Conservation (phyloP, 2,888 invertebrate genomes). For the Lepetodrilus schrolli region DNA sequence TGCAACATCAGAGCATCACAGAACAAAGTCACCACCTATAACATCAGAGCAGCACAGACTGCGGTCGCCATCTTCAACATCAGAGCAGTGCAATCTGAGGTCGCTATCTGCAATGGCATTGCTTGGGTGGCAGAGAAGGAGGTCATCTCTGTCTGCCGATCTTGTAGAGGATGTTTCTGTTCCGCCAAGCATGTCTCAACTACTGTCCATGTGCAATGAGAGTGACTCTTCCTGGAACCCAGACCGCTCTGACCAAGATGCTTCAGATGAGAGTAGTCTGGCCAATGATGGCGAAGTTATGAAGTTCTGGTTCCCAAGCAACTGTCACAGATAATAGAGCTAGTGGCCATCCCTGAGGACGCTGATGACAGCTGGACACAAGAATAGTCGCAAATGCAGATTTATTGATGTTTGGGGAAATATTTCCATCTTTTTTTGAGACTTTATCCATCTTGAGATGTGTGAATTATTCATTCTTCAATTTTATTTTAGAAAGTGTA, state of each 20-base stretch:
- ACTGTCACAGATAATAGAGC: constrained; percentile 50
- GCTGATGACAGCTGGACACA: constrained; percentile 56
- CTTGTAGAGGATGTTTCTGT: constrained; percentile 32
- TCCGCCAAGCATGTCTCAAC: constrained; percentile 32
- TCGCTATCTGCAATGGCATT: no score
- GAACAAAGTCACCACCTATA: no score
- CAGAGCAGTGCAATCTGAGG: no score
- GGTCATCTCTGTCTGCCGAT: not conserved
- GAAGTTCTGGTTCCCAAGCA: constrained; percentile 55
- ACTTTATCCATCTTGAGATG: no score
- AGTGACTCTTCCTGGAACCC: constrained; percentile 41
- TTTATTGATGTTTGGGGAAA: no score
- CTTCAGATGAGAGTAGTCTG: constrained; percentile 39
- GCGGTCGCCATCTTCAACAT: no score
- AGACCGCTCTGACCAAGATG: constrained; percentile 31
- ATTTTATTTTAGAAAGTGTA: no score
- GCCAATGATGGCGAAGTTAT: constrained; percentile 51
- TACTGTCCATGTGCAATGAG: constrained; percentile 38
- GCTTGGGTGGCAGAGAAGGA: not conserved
- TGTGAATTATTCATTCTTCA: no score
- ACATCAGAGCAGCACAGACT: no score
- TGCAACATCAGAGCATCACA: no score
- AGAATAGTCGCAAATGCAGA: not conserved
- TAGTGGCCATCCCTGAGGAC: constrained; percentile 45
- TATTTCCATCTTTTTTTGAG: no score